These are phyloP conservation scores for Agapornis canus DNA, from an alignment of 2,797 vertebrate genomes.

Conservation along the genomic window DNA sequence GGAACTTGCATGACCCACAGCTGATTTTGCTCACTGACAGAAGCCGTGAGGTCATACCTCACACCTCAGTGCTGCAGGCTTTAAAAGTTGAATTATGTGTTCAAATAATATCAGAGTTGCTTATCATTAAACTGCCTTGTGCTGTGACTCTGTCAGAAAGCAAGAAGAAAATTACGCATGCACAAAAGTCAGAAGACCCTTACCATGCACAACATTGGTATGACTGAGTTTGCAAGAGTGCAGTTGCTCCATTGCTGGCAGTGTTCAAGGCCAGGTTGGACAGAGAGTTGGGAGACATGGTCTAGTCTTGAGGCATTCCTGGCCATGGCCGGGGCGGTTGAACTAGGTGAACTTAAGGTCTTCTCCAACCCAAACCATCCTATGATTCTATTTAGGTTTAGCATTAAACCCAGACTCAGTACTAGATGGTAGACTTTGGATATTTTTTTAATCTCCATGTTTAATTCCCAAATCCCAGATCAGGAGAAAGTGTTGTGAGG, in stretches of 20 bases:
- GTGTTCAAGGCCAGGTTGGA: not conserved
- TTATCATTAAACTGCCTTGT: not conserved
- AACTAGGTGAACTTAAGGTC: not conserved
- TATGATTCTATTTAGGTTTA: not conserved
- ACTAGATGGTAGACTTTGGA: not conserved
- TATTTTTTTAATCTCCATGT: not conserved
- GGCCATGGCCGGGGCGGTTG: not conserved
- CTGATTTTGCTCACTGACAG: not conserved
- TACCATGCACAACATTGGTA: not conserved
- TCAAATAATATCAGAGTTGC: not conserved
- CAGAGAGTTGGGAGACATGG: not conserved
- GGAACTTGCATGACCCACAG: not conserved
- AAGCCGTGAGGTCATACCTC: not conserved
- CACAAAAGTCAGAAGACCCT: not conserved
- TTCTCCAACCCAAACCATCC: not conserved
- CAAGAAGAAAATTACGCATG: not conserved
- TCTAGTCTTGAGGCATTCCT: not conserved
- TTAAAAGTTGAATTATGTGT: not conserved
- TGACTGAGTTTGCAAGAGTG: not conserved
- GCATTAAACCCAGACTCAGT: not conserved
- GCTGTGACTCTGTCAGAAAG: not conserved
- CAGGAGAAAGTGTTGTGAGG: not conserved
- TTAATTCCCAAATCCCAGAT: accelerated
- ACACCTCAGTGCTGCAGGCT: not conserved
- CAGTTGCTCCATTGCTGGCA: not conserved